phyloP scores from a whole-genome alignment of 2,888 invertebrate species.

The Melinopterus prodromus region DNA sequence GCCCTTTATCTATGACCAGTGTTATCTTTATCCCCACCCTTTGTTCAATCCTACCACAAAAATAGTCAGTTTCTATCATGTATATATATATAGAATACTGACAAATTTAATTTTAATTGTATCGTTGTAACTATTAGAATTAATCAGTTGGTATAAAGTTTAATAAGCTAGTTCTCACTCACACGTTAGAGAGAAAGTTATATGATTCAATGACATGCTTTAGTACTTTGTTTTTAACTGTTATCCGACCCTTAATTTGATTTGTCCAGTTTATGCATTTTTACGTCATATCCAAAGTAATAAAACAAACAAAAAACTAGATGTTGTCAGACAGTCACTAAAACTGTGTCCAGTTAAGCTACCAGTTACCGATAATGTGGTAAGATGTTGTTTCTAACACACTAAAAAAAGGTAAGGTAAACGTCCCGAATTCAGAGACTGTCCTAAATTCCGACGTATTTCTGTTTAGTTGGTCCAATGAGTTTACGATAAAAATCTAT shows the following conservation, averaged over 20 bases:
- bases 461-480: too few relatives aligned
- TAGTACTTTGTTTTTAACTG: not conserved
- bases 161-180: not conserved
- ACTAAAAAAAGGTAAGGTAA: too few relatives aligned
- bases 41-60: too few relatives aligned
- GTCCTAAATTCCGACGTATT: too few relatives aligned
- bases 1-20: too few relatives aligned
- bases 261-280: not conserved
- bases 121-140: not conserved
- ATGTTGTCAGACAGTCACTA: slow-evolving; percentile 17
- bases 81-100: not conserved
- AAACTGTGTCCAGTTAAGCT: slow-evolving; percentile 32
- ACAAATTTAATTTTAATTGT: not conserved
- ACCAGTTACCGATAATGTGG: not conserved
- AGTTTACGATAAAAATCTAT: too few relatives aligned
- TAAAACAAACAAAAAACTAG: not conserved
- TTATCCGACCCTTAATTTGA: not conserved
- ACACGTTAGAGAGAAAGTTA: not conserved
- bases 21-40: too few relatives aligned
- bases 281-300: not conserved
- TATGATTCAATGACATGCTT: not conserved
- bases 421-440: too few relatives aligned
- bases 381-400: not conserved
- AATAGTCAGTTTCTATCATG: too few relatives aligned
- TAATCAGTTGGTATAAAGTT: not conserved